These are phyloP conservation scores for Morus bassanus DNA, from an alignment of 2,797 vertebrate genomes.

Conservation along the genomic window DNA sequence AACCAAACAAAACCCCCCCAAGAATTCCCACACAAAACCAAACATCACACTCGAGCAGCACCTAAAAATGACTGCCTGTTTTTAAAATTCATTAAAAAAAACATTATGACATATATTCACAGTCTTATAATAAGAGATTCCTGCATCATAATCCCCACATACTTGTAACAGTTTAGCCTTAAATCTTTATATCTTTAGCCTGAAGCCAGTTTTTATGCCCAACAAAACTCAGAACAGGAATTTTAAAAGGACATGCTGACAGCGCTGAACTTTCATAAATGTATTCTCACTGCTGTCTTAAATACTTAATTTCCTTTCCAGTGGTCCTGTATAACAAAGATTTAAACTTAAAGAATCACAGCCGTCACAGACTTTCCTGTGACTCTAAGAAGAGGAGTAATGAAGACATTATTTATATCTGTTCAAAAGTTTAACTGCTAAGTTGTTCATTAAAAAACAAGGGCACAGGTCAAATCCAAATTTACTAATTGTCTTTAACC, in stretches of 20 bases:
- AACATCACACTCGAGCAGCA: rapidly evolving
- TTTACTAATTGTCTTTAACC: background rate
- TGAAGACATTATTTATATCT: background rate
- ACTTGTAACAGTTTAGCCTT: background rate
- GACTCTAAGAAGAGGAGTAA: background rate
- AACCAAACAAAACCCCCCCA: background rate
- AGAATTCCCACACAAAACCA: background rate
- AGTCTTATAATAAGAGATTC: background rate
- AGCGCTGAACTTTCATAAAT: background rate
- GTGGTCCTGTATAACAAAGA: background rate
- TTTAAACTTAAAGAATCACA: background rate
- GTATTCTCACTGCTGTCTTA: background rate
- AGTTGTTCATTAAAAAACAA: background rate
- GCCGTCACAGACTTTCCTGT: background rate
- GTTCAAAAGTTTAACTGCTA: background rate
- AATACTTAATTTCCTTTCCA: background rate
- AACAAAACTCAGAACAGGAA: background rate
- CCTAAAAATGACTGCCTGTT: background rate
- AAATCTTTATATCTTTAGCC: background rate
- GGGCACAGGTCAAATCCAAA: background rate
- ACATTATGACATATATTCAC: background rate
- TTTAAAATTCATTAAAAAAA: background rate
- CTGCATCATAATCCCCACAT: background rate
- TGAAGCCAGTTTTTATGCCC: background rate
- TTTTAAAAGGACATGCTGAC: background rate